Conservation (phyloP, 2,113 vertebrate genomes). For the Seriola rivoliana region DNA sequence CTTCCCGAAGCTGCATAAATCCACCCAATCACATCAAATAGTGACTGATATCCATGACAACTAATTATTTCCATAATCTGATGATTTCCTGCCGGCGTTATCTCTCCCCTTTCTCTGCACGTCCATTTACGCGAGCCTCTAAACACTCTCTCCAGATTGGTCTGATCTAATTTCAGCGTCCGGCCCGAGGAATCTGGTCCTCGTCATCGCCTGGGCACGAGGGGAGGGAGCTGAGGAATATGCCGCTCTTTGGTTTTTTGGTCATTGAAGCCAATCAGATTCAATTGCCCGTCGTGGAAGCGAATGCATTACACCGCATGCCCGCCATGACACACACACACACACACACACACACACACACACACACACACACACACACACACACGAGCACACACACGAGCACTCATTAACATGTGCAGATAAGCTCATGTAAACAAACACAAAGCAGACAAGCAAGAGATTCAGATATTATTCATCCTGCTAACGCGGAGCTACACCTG, state of each 20-base stretch:
- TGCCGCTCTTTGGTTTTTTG: neutral
- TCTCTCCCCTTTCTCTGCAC: slow-evolving; percentile 42
- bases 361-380: slow-evolving; percentile 9
- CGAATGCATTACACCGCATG: slow-evolving; percentile 35
- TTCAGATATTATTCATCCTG: neutral
- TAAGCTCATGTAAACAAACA: slow-evolving; percentile 33
- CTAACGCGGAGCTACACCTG: neutral
- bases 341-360: slow-evolving; percentile 1
- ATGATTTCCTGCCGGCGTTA: slow-evolving; percentile 60
- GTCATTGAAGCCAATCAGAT: slow-evolving; percentile 59
- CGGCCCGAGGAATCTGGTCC: slow-evolving; percentile 70
- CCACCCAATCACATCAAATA: slow-evolving; percentile 51
- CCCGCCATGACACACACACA: slow-evolving; percentile 11
- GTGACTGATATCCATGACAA: slow-evolving; percentile 69
- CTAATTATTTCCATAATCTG: slow-evolving; percentile 75
- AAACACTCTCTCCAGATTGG: slow-evolving; percentile 66
- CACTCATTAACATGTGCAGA: slow-evolving; percentile 25
- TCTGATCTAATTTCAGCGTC: slow-evolving; percentile 76
- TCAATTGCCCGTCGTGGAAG: slow-evolving; percentile 20
- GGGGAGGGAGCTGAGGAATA: slow-evolving; percentile 8
- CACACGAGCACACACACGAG: neutral
- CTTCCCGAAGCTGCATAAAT: slow-evolving; percentile 52
- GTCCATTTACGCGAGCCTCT: slow-evolving; percentile 47
- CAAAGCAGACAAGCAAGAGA: neutral
- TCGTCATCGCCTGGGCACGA: slow-evolving; percentile 57